Conservation (phyloP, 2,888 invertebrate species). For the Hanleya hanleyi region DNA sequence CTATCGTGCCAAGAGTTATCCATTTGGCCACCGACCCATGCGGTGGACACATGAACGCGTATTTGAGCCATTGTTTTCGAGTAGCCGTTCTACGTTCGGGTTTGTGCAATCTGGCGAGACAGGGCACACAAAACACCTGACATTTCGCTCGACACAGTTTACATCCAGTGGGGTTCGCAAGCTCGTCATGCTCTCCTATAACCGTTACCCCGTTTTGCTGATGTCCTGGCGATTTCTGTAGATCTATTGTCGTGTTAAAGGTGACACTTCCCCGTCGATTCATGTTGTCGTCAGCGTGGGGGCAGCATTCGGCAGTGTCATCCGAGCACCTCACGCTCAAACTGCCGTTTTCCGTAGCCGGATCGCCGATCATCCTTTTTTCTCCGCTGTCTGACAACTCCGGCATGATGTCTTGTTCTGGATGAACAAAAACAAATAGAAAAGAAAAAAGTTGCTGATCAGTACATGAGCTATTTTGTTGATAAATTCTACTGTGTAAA, state of each 20-base stretch:
- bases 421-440: too few relatives aligned
- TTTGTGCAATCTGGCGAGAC: slow-evolving; percentile 1
- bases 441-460: too few relatives aligned
- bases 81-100: not conserved
- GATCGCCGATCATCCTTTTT: too few relatives aligned
- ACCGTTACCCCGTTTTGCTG: not conserved
- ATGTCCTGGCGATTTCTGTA: not conserved
- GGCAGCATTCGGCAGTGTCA: too few relatives aligned
- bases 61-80: slow-evolving; percentile 12
- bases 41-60: slow-evolving; percentile 43
- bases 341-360: too few relatives aligned
- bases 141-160: not conserved
- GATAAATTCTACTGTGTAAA: too few relatives aligned
- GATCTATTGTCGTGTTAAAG: not conserved
- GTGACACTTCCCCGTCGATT: not conserved
- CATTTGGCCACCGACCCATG: slow-evolving; percentile 72
- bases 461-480: too few relatives aligned
- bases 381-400: too few relatives aligned
- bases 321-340: too few relatives aligned
- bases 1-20: slow-evolving; percentile 30
- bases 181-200: not conserved
- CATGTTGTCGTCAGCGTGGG: not conserved
- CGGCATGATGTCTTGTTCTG: too few relatives aligned
- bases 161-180: not conserved
- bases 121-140: not conserved